Conservation (phyloP, 2,797 vertebrate genomes). For the Poecilia wingei region DNA sequence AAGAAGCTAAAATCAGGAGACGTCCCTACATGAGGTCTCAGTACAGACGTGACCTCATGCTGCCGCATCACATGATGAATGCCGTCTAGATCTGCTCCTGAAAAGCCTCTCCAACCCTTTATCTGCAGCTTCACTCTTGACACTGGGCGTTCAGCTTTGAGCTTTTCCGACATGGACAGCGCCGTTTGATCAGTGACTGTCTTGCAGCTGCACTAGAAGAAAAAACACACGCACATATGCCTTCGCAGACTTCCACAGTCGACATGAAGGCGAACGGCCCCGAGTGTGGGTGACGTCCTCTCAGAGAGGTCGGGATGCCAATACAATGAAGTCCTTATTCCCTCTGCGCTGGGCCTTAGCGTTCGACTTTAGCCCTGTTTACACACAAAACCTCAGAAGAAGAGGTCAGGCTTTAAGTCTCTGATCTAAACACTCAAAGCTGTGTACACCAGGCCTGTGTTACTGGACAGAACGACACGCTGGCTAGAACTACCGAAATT, state of each 20-base stretch:
- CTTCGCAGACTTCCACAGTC: slow-evolving; percentile 24
- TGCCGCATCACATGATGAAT: slow-evolving; percentile 27
- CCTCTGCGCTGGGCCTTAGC: slow-evolving; percentile 42
- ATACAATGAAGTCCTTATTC: slow-evolving; percentile 73
- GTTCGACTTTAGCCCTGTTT: slow-evolving; percentile 59
- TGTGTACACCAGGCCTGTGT: slow-evolving; percentile 1
- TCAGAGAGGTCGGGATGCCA: slow-evolving; percentile 41
- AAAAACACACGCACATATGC: background rate
- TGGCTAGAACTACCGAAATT: background rate
- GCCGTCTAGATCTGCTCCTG: slow-evolving; percentile 11
- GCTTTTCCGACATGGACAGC: background rate
- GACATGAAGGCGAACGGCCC: slow-evolving; percentile 30
- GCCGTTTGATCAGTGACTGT: background rate
- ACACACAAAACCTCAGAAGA: slow-evolving; percentile 65
- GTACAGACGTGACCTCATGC: slow-evolving; percentile 57
- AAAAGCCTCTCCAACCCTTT: slow-evolving; percentile 12
- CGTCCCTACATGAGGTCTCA: slow-evolving; percentile 18
- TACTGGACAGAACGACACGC: background rate
- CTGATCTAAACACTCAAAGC: slow-evolving; percentile 52
- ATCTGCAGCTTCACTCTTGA: background rate
- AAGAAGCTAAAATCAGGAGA: slow-evolving; percentile 14
- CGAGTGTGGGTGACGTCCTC: slow-evolving; percentile 38
- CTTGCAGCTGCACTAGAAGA: slow-evolving; percentile 11
- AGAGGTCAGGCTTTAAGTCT: slow-evolving; percentile 53
- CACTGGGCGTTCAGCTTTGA: background rate